Base-by-base conservation (phyloP, 2,888 invertebrate species). In the Cephus pygmeus region DNA sequence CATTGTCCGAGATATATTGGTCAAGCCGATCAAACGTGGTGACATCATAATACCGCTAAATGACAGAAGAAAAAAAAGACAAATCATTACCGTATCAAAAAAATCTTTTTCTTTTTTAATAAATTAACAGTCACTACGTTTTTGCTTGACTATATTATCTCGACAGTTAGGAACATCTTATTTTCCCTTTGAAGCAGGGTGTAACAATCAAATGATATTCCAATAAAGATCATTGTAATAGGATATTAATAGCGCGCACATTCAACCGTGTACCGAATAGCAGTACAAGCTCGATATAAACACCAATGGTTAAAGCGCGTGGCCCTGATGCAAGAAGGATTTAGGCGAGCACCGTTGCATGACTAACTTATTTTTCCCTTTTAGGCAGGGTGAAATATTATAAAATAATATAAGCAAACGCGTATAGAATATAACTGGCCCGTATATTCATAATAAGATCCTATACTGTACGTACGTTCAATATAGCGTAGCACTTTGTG, bases 181-280 rank as follows among this genome's bases (percentile, higher is more conserved):
- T 79, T 78, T 81, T 88, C 88, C 88, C 88, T 89, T 89, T 88
- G 81, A 88, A 83, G 87, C 87, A 89, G 87, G 88, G 88, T 89
- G 85, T 83, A 88, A 85, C 77, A 84, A 83, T 83, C 81, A 83
- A 86, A 83, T 85, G 84, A 87, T 82, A 84, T 81, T 83, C 78
- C 84, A 84, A 86, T 85, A 83, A 84, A 87, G 87, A 87, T 83
- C 82, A 87, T 87, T 87, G 87, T 76, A 79, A 76, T 74, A 56
- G 40, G 40, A 56, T 56, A 56, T 56, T 56, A 23, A 56, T 56
- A 56, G 40, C 40, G 40, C 40, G 40, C 40, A 56, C 1, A 56
- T 56, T 23, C 40, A 56, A 56, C 40, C 40, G 23, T 23, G 40
- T 56, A 56, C 40, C 40, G 40, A 56, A 23, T 6, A 56, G 23